Conservation (phyloP, 2,888 invertebrate genomes). For the Hecatera dysodea region DNA sequence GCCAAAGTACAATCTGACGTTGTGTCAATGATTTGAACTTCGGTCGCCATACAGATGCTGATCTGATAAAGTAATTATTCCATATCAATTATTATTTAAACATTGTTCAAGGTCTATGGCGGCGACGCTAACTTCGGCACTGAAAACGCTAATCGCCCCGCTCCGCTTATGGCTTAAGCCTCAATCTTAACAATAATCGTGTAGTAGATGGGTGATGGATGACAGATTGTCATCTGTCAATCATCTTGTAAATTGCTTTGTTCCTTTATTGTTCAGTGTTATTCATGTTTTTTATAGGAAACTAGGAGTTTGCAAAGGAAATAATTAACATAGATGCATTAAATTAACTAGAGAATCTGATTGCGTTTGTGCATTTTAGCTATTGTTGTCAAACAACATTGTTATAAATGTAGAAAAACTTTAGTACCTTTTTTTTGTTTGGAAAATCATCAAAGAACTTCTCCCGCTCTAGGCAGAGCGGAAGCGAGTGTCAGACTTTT, state of each 20-base stretch:
- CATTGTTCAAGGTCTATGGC: too few relatives aligned
- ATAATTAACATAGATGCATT: slow-evolving; percentile 20
- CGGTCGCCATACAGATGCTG: too few relatives aligned
- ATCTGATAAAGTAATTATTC: too few relatives aligned
- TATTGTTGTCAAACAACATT: neutral
- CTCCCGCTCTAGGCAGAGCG: too few relatives aligned
- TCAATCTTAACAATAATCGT: neutral
- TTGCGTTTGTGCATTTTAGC: neutral
- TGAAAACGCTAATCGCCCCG: neutral
- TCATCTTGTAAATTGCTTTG: slow-evolving; percentile 20
- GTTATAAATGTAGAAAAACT: too few relatives aligned
- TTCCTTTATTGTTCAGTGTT: slow-evolving; percentile 16
- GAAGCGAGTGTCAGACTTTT: too few relatives aligned
- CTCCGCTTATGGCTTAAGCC: neutral
- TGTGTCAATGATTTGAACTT: too few relatives aligned
- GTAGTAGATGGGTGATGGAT: slow-evolving; percentile 2
- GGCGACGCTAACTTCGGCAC: neutral
- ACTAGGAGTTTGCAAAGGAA: slow-evolving; percentile 8
- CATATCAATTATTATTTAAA: too few relatives aligned
- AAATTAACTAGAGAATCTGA: too few relatives aligned
- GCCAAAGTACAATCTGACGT: too few relatives aligned
- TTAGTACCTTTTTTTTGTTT: too few relatives aligned
- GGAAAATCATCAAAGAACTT: too few relatives aligned
- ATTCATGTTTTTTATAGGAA: slow-evolving; percentile 23
- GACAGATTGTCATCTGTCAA: slow-evolving; percentile 36